Conservation (phyloP, 2,888 invertebrate genomes). For the Esperia sulphurella region DNA sequence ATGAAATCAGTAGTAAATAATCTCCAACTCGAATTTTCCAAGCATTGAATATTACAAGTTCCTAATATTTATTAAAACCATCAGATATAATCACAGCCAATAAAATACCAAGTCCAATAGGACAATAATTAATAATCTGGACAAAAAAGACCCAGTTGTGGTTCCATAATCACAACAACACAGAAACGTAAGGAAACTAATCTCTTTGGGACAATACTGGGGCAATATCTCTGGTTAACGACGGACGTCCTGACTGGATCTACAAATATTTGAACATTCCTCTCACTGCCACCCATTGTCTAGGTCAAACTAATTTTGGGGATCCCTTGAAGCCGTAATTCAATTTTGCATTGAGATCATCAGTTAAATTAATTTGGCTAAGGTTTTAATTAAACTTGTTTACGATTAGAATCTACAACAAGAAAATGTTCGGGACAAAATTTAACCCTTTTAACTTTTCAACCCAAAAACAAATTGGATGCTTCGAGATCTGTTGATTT, state of each 20-base stretch:
- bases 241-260: slow-evolving; percentile 47
- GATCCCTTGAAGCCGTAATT: slow-evolving; percentile 56
- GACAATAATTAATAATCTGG: slow-evolving; percentile 1
- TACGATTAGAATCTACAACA: slow-evolving; percentile 24
- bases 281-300: slow-evolving; percentile 58
- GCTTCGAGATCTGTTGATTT: background rate
- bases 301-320: slow-evolving; percentile 72
- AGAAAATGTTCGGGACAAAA: slow-evolving; percentile 12
- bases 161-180: slow-evolving; percentile 38
- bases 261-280: slow-evolving; percentile 70
- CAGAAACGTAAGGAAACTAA: slow-evolving; percentile 62
- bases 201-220: slow-evolving; percentile 71
- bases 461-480: slow-evolving; percentile 7
- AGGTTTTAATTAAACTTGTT: slow-evolving; percentile 46
- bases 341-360: slow-evolving; percentile 62
- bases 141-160: slow-evolving; percentile 17
- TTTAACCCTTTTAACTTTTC: slow-evolving; percentile 7
- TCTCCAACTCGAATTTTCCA: no score
- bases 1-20: no score
- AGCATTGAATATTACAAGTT: no score
- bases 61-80: no score
- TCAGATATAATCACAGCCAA: no score
- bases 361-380: slow-evolving; percentile 48
- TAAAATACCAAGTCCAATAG: background rate
- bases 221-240: slow-evolving; percentile 73